Evolutionary conservation across 2,113 vertebrate genomes (phyloP).

Genomic region (Eulemur rufifrons): DNA sequence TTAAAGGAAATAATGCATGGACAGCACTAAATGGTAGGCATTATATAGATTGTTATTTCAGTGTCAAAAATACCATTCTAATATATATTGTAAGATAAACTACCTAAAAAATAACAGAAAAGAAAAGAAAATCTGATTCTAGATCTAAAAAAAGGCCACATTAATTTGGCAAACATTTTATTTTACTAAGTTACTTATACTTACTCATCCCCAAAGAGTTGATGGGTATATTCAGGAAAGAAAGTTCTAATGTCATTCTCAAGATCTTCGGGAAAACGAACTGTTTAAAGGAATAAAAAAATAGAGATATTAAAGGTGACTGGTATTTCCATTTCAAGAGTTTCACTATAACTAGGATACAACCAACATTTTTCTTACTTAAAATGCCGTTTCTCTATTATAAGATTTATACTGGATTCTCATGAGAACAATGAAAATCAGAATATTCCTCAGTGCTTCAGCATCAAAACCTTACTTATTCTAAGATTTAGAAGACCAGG

Average conservation of each 20-base stretch:
- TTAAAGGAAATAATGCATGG: not conserved
- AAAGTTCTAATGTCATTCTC: conserved; percentile 96
- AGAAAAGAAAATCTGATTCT: conserved; percentile 34
- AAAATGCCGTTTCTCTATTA: conserved; percentile 31
- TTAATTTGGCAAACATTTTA: conserved; percentile 57
- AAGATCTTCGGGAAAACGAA: conserved; percentile 96
- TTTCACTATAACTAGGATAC: conserved; percentile 29
- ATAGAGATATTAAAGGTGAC: conserved; percentile 7
- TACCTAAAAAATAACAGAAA: not conserved
- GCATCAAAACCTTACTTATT: conserved; percentile 13
- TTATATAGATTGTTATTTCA: not conserved
- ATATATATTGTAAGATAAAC: conserved; percentile 36
- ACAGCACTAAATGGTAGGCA: not conserved
- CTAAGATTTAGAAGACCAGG: conserved; percentile 43
- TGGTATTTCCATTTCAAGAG: conserved; percentile 54
- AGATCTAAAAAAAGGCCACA: not conserved
- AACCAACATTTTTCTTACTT: conserved; percentile 39
- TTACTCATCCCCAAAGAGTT: conserved; percentile 98
- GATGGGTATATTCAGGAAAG: conserved; percentile 97
- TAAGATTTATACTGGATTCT: conserved; percentile 45
- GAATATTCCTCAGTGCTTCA: conserved; percentile 25
- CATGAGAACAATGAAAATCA: conserved; percentile 45
- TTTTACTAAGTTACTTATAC: conserved; percentile 88
- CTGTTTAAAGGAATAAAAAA: conserved; percentile 80
- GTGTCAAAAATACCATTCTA: conserved; percentile 32